phyloP scores from a whole-genome alignment of 2,113 vertebrate genomes.

The Antigone vipio region DNA sequence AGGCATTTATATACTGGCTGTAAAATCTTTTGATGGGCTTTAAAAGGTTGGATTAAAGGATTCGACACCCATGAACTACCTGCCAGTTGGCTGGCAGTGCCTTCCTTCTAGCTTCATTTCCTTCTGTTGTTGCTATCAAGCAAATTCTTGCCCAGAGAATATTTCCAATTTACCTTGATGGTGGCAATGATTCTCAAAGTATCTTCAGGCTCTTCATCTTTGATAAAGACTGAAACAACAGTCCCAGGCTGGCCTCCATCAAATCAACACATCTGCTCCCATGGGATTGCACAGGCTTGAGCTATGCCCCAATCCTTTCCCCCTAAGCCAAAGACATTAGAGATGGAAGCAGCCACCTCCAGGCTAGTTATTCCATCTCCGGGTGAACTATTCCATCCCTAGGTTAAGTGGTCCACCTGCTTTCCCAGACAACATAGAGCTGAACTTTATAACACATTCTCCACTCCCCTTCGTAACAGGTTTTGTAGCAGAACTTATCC shows the following conservation, averaged over 20 bases:
- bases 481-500: background rate
- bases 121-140: background rate
- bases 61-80: background rate
- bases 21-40: slow-evolving; percentile 27
- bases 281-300: background rate
- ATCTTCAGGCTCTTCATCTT: background rate
- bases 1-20: background rate
- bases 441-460: background rate
- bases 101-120: background rate
- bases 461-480: background rate
- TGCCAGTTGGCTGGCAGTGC: background rate
- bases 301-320: background rate
- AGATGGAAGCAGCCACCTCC: background rate
- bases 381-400: background rate
- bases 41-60: slow-evolving; percentile 28
- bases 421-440: background rate
- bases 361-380: background rate
- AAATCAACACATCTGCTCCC: background rate
- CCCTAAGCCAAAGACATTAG: background rate
- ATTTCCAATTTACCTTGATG: background rate
- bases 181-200: background rate
- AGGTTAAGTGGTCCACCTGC: background rate
- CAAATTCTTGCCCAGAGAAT: background rate
- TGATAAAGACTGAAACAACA: background rate
- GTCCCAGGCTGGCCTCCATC: background rate